Evolutionary conservation across 2,113 vertebrate genomes (phyloP).

Genomic region (Callipepla californica): DNA sequence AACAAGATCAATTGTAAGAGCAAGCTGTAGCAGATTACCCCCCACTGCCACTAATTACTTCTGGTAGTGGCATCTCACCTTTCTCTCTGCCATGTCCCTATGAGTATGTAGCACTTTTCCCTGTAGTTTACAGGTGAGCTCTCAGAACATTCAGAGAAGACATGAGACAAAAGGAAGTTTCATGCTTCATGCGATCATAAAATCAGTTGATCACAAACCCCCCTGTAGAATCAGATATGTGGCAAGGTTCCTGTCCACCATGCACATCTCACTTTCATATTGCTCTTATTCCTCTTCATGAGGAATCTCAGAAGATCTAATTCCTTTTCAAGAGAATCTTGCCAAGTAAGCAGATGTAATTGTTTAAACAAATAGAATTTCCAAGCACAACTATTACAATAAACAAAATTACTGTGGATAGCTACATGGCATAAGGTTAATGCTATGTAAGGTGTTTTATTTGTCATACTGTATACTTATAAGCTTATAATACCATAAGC

Average conservation of each 20-base stretch:
- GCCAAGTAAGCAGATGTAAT: not conserved
- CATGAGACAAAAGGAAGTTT: not conserved
- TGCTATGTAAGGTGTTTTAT: slow-evolving; percentile 26
- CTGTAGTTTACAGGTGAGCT: not conserved
- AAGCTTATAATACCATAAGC: not conserved
- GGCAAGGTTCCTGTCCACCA: not conserved
- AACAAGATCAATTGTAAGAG: slow-evolving; percentile 24
- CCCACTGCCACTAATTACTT: not conserved
- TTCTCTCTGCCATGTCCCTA: not conserved
- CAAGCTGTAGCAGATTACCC: slow-evolving; percentile 9
- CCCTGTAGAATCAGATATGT: not conserved
- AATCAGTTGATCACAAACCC: not conserved
- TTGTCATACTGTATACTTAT: not conserved
- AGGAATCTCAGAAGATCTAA: not conserved
- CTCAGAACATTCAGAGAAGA: not conserved
- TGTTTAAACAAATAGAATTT: not conserved
- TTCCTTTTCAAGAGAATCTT: not conserved
- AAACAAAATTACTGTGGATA: slow-evolving; percentile 2
- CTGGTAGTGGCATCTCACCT: not conserved
- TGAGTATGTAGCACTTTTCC: not conserved
- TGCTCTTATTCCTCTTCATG: not conserved
- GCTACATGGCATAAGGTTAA: not conserved
- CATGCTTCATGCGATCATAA: not conserved
- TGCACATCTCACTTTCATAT: not conserved
- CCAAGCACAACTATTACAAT: not conserved